Evolutionary conservation across 1,140 invertebrate genomes (phyloP), one percentile per base, ranked within the genome.

Genomic region (Fopius arisanus): DNA sequence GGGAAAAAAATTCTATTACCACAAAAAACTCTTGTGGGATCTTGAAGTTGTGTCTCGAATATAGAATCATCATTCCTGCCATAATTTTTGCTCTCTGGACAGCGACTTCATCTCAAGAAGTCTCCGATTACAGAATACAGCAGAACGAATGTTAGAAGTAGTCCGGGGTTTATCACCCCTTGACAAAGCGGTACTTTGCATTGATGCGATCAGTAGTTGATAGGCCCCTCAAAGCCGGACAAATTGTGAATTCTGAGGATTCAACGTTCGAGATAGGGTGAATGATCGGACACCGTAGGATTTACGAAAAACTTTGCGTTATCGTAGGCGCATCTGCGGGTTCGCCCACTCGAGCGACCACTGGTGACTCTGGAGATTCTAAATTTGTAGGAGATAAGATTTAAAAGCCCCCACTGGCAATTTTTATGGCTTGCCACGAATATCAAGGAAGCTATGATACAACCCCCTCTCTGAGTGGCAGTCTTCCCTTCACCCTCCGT

Each of bases 331-430:
- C 54, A 59, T 59, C 54, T 59, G 23, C 23, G 23, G 19, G 54
- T 59, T 23, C 54, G 23, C 19, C 19, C 23, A 26, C 19, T 59
- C 19, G 14, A 10, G 21, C 23, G 54, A 59, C 54, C 54, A 26
- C 23, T 59, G 54, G 54, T 59, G 54, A 59, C 23, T 59, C 26
- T 26, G 19, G 54, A 26, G 54, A 59, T 59, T 59, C 54, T 59
- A 26, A 59, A 59, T 59, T 59, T 59, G 54, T 59, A 26, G 19
- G 23, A 59, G 54, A 59, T 59, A 59, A 59, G 54, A 59, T 28
- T 59, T 3, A 59, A 59, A 59, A 59, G 54, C 19, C 23, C 54
- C 54, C 14, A 5, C 21, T 23, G 54, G 54, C 54, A 23, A 28
- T 59, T 59, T 59, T 59, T 59, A 59, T 59, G 54, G 54, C 54